Base-by-base conservation (phyloP, 2,797 vertebrate genomes). In the Loris lydekkerianus region DNA sequence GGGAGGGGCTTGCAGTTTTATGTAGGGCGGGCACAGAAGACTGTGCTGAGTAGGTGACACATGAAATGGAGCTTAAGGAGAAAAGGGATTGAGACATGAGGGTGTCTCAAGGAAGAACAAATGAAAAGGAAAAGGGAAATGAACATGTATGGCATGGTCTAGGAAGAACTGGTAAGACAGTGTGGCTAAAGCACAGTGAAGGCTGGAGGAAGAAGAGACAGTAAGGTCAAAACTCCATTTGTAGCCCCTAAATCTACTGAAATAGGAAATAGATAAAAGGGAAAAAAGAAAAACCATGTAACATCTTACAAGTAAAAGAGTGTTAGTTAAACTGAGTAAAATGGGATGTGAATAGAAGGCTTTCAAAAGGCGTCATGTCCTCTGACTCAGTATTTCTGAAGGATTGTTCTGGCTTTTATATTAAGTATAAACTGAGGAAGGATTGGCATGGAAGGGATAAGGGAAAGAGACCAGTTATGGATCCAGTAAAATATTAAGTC, bases 311-410 rank as follows among this genome's bases (percentile, higher is more conserved):
- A 53, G 1, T 60, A 77, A 72, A 91, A 4, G 49, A 73, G 27
- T 31, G 3, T 72, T 82, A 31, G 34, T 87, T 89, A 70, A 94
- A 34, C 40, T 72, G 15, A 43, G 6, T 76, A 72, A 86, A 75
- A 43, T 31, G 27, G 10, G 15, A 91, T 43, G 10, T 75, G 67
- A 80, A 7, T 67, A 58, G 31, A 89, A 67, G 29, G 7, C 23
- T 91, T 65, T 91, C 34, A 75, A 95, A 89, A 34, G n/a, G 20
- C n/a, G 31, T 53, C 43, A 43, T 53, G 11, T 60, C 11, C 77
- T 84, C 58, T 70, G 29, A 90, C 56, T 90, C 78, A 43, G 25
- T 61, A 34, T 49, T 92, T 89, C 73, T 27, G 77, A 93, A 89
- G 27, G 37, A 25, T 76, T 37, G 25, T 20, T 5, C 34, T 94